phyloP scores from a whole-genome alignment of 2,797 vertebrate species.

The Gobionotothen gibberifrons region DNA sequence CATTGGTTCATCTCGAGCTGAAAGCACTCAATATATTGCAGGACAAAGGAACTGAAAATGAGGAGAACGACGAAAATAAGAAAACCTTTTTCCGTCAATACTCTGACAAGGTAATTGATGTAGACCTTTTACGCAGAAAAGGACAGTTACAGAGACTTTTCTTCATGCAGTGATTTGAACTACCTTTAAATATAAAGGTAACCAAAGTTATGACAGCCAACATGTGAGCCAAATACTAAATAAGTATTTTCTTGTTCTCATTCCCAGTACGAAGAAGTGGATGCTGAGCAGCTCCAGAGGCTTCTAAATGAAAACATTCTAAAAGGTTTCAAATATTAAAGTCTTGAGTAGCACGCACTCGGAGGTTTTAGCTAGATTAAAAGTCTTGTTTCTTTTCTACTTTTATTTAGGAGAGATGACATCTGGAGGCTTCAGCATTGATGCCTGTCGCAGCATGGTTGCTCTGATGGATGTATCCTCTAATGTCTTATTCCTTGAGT shows the following conservation, averaged over 20 bases:
- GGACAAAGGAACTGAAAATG: background rate
- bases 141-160: background rate
- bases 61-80: background rate
- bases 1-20: background rate
- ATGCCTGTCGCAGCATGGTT: slow-evolving; percentile 89
- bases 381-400: background rate
- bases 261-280: slow-evolving; percentile 74
- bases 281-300: slow-evolving; percentile 73
- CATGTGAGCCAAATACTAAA: background rate
- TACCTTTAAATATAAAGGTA: background rate
- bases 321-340: slow-evolving; percentile 52
- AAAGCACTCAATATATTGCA: slow-evolving; percentile 24
- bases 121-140: background rate
- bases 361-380: background rate
- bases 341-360: background rate
- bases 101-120: slow-evolving; percentile 66
- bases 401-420: slow-evolving; percentile 61
- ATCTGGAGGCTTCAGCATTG: slow-evolving; percentile 84
- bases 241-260: background rate
- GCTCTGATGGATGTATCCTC: slow-evolving; percentile 94
- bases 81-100: slow-evolving; percentile 49
- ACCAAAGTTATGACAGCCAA: background rate
- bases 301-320: slow-evolving; percentile 67
- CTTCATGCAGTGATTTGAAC: background rate
- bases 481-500: too few relatives aligned